Conservation (phyloP, 2,113 vertebrate species). For the Pogonocichla stellata region DNA sequence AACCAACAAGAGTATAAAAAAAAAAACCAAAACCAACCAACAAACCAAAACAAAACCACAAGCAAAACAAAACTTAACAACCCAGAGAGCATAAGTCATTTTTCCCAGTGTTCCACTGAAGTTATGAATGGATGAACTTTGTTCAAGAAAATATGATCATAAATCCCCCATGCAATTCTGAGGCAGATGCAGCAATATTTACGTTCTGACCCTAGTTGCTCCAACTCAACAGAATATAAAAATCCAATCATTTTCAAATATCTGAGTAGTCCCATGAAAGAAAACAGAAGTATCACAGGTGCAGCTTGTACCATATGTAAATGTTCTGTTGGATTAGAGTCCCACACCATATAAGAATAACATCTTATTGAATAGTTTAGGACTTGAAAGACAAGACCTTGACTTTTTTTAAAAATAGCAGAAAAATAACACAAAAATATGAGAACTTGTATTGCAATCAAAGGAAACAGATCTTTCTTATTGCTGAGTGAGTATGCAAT, state of each 20-base stretch:
- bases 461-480: neutral
- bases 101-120: neutral
- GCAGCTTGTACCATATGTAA: neutral
- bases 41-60: neutral
- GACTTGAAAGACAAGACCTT: neutral
- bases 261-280: neutral
- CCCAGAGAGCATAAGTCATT: neutral
- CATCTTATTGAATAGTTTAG: neutral
- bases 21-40: rapidly evolving
- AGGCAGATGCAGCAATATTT: neutral
- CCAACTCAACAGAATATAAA: neutral
- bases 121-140: neutral
- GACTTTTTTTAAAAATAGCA: neutral
- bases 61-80: neutral
- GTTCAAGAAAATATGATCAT: neutral
- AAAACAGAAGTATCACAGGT: neutral
- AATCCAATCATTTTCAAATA: neutral
- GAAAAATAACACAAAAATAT: neutral
- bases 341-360: neutral
- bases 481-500: neutral
- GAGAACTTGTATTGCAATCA: neutral
- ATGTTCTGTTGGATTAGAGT: neutral
- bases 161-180: neutral
- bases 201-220: neutral
- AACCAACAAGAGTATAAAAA: neutral